These are phyloP conservation scores for Helicoverpa armigera DNA, from an alignment of 1,140 invertebrate species.

Conservation along the genomic window DNA sequence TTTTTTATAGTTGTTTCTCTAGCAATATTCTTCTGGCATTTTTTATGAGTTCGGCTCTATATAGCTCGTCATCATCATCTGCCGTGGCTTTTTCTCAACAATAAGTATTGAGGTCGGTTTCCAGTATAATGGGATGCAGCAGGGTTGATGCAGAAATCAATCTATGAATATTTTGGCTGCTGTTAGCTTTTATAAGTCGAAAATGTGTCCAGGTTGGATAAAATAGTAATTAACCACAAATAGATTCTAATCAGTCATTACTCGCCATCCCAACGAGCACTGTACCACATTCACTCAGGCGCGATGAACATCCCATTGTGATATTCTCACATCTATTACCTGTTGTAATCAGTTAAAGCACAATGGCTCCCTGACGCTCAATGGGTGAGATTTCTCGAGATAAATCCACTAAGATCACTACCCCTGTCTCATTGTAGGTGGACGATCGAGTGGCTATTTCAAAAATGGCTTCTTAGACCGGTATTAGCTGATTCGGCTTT, in stretches of 20 bases:
- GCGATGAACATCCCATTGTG: slow-evolving; percentile 52
- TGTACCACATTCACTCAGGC: slow-evolving; percentile 3
- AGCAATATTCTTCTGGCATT: too few relatives aligned
- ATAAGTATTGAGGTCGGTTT: too few relatives aligned
- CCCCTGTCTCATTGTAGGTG: slow-evolving; percentile 46
- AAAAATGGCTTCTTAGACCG: slow-evolving; percentile 50
- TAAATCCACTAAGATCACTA: slow-evolving; percentile 45
- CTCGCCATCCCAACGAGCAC: neutral
- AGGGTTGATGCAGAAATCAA: too few relatives aligned
- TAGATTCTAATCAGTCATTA: neutral
- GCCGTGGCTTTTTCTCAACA: too few relatives aligned
- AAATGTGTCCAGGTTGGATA: too few relatives aligned
- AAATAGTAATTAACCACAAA: neutral
- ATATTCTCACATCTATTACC: slow-evolving; percentile 55
- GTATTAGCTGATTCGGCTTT: slow-evolving; percentile 36
- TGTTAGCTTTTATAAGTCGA: too few relatives aligned
- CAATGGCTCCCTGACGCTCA: slow-evolving; percentile 53
- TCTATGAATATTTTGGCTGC: too few relatives aligned
- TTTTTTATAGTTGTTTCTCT: too few relatives aligned
- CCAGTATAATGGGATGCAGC: too few relatives aligned
- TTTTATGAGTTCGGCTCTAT: too few relatives aligned
- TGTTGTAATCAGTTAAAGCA: slow-evolving; percentile 54
- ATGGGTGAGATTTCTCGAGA: slow-evolving; percentile 53
- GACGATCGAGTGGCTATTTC: slow-evolving; percentile 48
- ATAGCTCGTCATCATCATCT: too few relatives aligned